Conservation (phyloP, 2,113 vertebrate species). For the Chloroceryle aenea region DNA sequence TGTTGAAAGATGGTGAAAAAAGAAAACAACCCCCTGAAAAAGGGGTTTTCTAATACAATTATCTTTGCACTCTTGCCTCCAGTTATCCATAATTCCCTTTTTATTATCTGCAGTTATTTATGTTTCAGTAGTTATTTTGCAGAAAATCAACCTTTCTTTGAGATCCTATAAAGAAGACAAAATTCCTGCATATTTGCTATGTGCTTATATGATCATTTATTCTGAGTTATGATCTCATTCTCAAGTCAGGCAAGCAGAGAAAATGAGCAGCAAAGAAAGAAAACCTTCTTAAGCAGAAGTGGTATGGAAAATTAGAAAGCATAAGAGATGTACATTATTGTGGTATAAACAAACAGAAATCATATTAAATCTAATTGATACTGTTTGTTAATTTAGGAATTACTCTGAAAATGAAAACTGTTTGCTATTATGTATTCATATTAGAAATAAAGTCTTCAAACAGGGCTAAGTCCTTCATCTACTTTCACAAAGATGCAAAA, state of each 20-base stretch:
- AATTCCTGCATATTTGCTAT: background rate
- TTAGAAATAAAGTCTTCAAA: background rate
- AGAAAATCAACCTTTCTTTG: slow-evolving; percentile 1
- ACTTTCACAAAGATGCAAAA: background rate
- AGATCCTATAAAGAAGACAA: background rate
- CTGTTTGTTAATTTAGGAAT: background rate
- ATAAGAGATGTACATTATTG: background rate
- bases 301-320: background rate
- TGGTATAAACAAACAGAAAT: background rate
- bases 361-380: background rate
- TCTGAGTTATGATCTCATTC: background rate
- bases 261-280: background rate
- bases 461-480: background rate
- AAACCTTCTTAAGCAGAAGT: background rate
- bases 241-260: background rate
- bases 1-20: background rate
- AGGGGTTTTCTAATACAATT: background rate
- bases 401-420: background rate
- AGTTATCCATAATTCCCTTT: background rate
- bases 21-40: background rate
- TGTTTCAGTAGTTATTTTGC: background rate
- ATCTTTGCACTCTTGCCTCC: background rate
- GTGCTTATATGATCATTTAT: background rate
- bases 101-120: slow-evolving; percentile 1
- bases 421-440: background rate